These are phyloP conservation scores for Leptocoma aspasia DNA, from an alignment of 2,113 vertebrate species.

Conservation along the genomic window DNA sequence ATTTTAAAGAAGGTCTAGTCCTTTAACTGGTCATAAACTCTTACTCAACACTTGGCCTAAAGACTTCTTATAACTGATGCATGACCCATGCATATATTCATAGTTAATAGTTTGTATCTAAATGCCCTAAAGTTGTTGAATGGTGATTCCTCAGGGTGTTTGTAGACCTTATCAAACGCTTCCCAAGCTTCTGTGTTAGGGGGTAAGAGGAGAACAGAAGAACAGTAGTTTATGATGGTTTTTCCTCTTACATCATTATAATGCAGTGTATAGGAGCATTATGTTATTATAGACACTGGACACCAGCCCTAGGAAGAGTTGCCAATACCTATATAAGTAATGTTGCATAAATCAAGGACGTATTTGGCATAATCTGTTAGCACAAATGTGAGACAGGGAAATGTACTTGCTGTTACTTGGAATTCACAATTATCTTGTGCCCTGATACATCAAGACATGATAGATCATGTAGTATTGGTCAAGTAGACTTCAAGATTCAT, in stretches of 20 bases:
- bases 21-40: neutral
- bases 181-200: neutral
- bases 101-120: neutral
- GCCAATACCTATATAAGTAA: neutral
- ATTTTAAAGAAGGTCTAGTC: neutral
- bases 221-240: neutral
- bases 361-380: neutral
- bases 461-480: neutral
- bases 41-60: neutral
- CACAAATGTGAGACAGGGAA: neutral
- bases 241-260: neutral
- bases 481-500: neutral
- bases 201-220: neutral
- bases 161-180: neutral
- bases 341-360: neutral
- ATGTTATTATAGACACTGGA: neutral
- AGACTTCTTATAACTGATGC: neutral
- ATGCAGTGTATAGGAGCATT: neutral
- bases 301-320: neutral
- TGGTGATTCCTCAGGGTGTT: neutral
- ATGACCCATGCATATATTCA: neutral
- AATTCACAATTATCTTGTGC: neutral
- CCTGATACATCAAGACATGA: neutral
- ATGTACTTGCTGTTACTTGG: neutral
- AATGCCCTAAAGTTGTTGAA: neutral